These are phyloP conservation scores for Chlorospingus flavigularis DNA, from an alignment of 2,797 vertebrate species.

Conservation along the genomic window DNA sequence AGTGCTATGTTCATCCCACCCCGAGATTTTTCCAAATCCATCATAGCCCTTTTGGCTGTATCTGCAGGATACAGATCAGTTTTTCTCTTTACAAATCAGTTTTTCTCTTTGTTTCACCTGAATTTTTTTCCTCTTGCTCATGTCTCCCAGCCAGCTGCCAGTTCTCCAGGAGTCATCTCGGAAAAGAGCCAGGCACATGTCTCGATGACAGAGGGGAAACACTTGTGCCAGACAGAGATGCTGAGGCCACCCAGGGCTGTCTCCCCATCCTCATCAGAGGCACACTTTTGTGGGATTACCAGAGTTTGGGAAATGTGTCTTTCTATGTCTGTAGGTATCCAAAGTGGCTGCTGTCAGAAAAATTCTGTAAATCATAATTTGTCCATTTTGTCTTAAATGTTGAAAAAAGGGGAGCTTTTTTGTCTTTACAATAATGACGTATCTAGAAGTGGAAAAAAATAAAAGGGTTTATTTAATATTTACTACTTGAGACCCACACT, in stretches of 20 bases:
- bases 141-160: background rate
- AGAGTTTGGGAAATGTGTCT: background rate
- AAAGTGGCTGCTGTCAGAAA: background rate
- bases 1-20: rapidly evolving
- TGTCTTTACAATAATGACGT: background rate
- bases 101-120: background rate
- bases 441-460: background rate
- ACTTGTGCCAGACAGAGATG: background rate
- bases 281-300: background rate
- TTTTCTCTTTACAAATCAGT: background rate
- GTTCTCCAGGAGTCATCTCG: background rate
- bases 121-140: background rate
- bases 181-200: background rate
- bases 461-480: background rate
- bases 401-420: background rate
- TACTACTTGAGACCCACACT: background rate
- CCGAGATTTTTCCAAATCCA: rapidly evolving
- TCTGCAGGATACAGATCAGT: too few relatives aligned
- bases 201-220: background rate
- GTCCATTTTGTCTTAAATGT: background rate
- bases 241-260: background rate
- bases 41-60: too few relatives aligned
- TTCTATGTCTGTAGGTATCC: background rate
- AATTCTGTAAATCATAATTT: background rate
- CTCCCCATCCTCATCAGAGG: background rate